Base-by-base conservation (phyloP, 2,113 vertebrate species). In the Hiodon tergisus region DNA sequence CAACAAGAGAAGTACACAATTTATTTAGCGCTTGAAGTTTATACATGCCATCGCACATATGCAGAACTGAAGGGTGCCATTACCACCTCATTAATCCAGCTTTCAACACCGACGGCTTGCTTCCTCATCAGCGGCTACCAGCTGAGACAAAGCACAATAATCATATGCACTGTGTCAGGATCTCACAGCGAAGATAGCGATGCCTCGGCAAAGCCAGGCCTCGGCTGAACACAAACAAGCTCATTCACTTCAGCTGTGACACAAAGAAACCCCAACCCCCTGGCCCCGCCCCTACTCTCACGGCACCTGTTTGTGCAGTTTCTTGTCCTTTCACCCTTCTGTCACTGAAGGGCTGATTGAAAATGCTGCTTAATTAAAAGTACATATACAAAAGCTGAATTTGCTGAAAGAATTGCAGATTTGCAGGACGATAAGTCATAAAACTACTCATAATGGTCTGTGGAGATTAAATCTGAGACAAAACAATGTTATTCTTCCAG, bases 321-420 rank as follows among this genome's bases (percentile, higher is more conserved):
- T 76, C 72, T 55, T 78, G 74, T 74, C 71, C 70, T 73, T 67
- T 79, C 78, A 70, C 68, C 52, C 67, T 67, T 76, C 78, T 73
- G 67, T 79, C 78, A 79, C 69, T 76, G 78, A 67, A 51, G n/a
- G 11, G 66, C 65, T 76, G 78, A 79, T 73, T 79, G 75, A 69
- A 79, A 79, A 74, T 71, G 55, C 58, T 55, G 57, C 62, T 79
- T 79, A 69, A 79, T 79, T 79, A 79, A 79, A 79, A 79, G 53
- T 69, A 76, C 71, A 60, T 70, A 76, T 52, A 73, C 75, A 77
- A 69, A 70, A 69, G 59, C 72, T 72, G 71, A 63, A 58, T 60
- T 7, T 47, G 78, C 75, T 79, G 78, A 79, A 55, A 74, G 78
- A 76, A 53, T 69, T 69, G 61, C 59, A 73, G 78, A 79, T 77